Percentiles rank a stretch among this genome's conserved stretches.
These are phyloP conservation scores for Eilema depressum DNA, from an alignment of 2,888 invertebrate genomes.

Conservation along the genomic window DNA sequence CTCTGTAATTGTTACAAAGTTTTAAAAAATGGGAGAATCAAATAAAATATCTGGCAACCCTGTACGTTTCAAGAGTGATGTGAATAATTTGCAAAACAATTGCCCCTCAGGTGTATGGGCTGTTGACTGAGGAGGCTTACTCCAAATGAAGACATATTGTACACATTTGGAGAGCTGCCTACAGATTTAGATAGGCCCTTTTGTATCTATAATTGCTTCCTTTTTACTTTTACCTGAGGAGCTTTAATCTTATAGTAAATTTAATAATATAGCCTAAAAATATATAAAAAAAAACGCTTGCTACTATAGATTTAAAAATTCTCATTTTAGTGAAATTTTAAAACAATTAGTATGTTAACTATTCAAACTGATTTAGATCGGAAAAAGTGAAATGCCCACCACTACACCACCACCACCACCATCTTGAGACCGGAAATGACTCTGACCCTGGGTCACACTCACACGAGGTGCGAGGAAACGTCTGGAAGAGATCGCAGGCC, in stretches of 20 bases:
- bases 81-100: conserved; percentile 63
- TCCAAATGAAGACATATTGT: conserved; percentile 53
- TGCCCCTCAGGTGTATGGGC: conserved; percentile 53
- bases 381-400: no score
- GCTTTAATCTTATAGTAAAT: neutral
- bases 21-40: neutral
- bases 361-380: no score
- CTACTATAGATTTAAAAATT: no score
- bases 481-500: no score
- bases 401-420: no score
- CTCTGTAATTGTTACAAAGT: neutral
- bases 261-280: no score
- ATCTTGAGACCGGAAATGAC: no score
- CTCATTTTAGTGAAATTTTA: no score
- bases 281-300: no score
- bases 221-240: neutral
- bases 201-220: neutral
- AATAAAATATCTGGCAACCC: neutral
- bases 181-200: conserved; percentile 30
- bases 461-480: no score
- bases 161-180: conserved; percentile 36
- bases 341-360: no score
- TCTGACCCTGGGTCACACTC: no score
- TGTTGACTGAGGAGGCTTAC: conserved; percentile 39
- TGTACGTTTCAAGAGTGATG: conserved; percentile 50